Percentiles rank a stretch among this genome's conserved stretches.
Evolutionary conservation across 1,140 invertebrate species (phyloP).

Genomic region (Drosophila lacteicornis): DNA sequence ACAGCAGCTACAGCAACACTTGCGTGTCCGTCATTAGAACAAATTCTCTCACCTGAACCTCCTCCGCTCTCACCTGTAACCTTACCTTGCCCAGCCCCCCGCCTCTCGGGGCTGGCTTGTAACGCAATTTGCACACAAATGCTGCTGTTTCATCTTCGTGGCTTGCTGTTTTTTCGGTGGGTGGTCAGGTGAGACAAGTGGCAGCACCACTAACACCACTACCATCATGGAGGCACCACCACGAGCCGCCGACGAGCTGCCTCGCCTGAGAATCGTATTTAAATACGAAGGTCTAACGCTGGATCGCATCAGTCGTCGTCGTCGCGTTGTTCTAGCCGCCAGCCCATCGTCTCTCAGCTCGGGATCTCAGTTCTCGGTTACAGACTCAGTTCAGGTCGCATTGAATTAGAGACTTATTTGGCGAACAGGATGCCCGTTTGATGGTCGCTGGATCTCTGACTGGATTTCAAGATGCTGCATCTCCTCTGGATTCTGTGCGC

Average conservation of each 20-base stretch:
- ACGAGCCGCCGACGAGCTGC: slow-evolving; percentile 63
- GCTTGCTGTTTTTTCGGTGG: slow-evolving; percentile 67
- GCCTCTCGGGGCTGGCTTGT: slow-evolving; percentile 56
- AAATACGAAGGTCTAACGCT: slow-evolving; percentile 82
- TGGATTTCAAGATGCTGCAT: slow-evolving; percentile 54
- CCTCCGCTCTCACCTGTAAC: not conserved
- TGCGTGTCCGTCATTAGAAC: slow-evolving; percentile 83
- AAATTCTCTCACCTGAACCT: slow-evolving; percentile 78
- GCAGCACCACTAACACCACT: slow-evolving; percentile 33
- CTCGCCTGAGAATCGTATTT: slow-evolving; percentile 82
- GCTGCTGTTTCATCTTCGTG: slow-evolving; percentile 77
- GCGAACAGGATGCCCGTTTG: slow-evolving; percentile 51
- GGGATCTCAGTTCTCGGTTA: slow-evolving; percentile 27
- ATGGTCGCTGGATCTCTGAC: slow-evolving; percentile 1
- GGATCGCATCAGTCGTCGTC: slow-evolving; percentile 76
- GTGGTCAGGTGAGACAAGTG: slow-evolving; percentile 84
- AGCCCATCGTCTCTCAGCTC: slow-evolving; percentile 13
- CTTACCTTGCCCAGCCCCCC: not conserved
- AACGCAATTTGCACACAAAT: slow-evolving; percentile 83
- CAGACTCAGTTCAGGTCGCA: not conserved
- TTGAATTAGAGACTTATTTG: slow-evolving; percentile 3
- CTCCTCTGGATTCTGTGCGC: slow-evolving; percentile 37
- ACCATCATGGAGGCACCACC: slow-evolving; percentile 16
- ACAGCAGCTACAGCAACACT: slow-evolving; percentile 49
- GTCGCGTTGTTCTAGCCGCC: slow-evolving; percentile 75